A percentile compares a stretch with the other conserved stretches of the same genome.
These are phyloP conservation scores for Octopus sinensis DNA, from an alignment of 1,140 invertebrate genomes.

Conservation along the genomic window DNA sequence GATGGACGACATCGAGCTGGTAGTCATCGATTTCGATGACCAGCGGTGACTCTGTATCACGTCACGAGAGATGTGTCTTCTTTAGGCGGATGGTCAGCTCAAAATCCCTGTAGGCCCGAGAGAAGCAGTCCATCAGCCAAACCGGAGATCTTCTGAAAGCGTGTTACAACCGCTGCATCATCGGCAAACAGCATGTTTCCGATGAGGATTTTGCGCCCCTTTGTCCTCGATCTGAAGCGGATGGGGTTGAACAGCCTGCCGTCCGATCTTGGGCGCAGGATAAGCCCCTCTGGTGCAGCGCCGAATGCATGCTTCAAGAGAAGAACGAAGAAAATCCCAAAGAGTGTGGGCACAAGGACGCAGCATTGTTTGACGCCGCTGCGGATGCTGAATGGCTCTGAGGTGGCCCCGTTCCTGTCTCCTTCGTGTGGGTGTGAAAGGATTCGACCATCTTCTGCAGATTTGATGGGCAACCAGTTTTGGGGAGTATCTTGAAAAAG, in stretches of 20 bases:
- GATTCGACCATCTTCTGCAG: too few species aligned
- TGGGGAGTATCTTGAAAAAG: too few species aligned
- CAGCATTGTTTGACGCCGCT: conserved; percentile 12
- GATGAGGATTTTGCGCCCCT: background rate
- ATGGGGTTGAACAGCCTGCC: conserved; percentile 9
- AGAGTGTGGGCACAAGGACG: too few species aligned
- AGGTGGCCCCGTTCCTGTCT: too few species aligned
- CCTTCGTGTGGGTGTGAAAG: too few species aligned
- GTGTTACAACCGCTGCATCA: conserved; percentile 5
- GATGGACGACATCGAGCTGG: background rate
- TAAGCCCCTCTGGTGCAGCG: background rate
- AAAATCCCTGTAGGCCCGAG: background rate
- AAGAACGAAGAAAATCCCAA: background rate
- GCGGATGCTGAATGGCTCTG: too few species aligned
- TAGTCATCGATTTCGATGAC: background rate
- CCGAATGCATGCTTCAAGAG: background rate
- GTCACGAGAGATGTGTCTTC: background rate
- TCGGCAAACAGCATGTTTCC: background rate
- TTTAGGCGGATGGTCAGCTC: conserved; percentile 13
- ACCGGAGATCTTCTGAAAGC: conserved; percentile 6
- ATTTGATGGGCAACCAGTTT: too few species aligned
- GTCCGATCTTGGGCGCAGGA: conserved; percentile 1
- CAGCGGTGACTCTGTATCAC: background rate
- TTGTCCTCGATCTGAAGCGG: conserved; percentile 14
- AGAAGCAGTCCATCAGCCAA: background rate